Percentiles rank a stretch among this genome's conserved stretches.
Evolutionary conservation across 2,888 invertebrate genomes (phyloP).

Genomic region (Allophyes oxyacanthae): DNA sequence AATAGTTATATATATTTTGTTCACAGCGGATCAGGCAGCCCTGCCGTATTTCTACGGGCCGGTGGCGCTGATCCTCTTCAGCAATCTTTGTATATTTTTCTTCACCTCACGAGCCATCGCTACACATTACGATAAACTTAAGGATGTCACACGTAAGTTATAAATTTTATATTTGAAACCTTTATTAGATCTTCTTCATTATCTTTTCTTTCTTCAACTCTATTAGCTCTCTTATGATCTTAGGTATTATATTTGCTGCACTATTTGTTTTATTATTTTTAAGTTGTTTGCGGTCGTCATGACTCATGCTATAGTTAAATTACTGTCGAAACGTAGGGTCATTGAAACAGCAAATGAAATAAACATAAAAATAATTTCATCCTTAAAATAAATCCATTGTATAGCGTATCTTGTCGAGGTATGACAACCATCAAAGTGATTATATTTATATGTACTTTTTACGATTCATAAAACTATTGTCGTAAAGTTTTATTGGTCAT

Average conservation of each 20-base stretch:
- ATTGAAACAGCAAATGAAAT: too few relatives aligned
- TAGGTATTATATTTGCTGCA: too few relatives aligned
- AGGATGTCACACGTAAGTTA: constrained; percentile 84
- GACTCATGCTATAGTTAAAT: too few relatives aligned
- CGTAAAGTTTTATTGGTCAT: constrained; percentile 29
- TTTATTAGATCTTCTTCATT: too few relatives aligned
- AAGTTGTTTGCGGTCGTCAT: too few relatives aligned
- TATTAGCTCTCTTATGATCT: too few relatives aligned
- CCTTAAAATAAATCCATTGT: too few relatives aligned
- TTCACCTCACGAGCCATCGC: constrained; percentile 87
- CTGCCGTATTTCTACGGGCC: constrained; percentile 91
- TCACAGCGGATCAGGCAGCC: constrained; percentile 88
- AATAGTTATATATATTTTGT: constrained; percentile 12
- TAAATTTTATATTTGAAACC: too few relatives aligned
- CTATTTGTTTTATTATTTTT: too few relatives aligned
- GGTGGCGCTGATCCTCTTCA: constrained; percentile 86
- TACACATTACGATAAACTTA: constrained; percentile 85
- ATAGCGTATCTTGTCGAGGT: background rate
- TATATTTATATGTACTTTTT: constrained; percentile 16
- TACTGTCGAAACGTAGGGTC: too few relatives aligned
- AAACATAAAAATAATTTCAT: too few relatives aligned
- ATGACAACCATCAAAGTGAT: constrained; percentile 1
- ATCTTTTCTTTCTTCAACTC: too few relatives aligned
- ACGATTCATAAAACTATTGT: constrained; percentile 31
- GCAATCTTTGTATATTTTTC: constrained; percentile 88